Percentiles rank a stretch among this genome's conserved stretches.
Conservation (phyloP, 2,888 invertebrate species). For the Ectemnius continuus region DNA sequence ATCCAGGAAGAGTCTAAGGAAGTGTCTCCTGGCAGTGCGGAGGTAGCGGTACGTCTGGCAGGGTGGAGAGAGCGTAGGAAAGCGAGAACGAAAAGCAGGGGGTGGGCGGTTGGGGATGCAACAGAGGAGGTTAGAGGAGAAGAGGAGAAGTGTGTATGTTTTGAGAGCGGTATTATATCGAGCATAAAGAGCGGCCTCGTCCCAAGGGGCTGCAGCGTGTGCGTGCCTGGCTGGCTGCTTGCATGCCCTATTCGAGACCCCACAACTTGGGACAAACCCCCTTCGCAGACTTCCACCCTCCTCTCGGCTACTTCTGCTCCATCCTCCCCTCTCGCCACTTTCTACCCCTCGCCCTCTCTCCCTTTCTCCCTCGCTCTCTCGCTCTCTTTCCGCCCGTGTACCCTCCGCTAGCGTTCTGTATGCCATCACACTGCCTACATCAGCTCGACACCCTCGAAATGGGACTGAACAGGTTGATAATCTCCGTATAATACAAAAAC, state of each 20-base stretch:
- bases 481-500: conserved; percentile 76
- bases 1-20: too few species aligned
- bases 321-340: conserved; percentile 42
- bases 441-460: conserved; percentile 50
- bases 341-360: conserved; percentile 14
- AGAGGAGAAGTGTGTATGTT: conserved; percentile 75
- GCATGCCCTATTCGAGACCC: conserved; percentile 66
- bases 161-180: conserved; percentile 78
- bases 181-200: conserved; percentile 78
- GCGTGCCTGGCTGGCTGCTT: conserved; percentile 60
- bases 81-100: not conserved
- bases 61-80: not conserved
- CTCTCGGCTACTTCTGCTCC: conserved; percentile 1
- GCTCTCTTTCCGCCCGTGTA: not conserved
- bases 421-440: conserved; percentile 36
- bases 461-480: conserved; percentile 75
- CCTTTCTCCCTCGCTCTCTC: conserved; percentile 40
- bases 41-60: too few species aligned
- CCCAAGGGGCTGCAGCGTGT: conserved; percentile 73
- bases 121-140: not conserved
- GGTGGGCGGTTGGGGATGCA: too few species aligned
- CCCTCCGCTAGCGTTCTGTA: conserved; percentile 10
- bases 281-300: conserved; percentile 28
- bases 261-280: conserved; percentile 57
- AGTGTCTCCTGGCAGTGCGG: too few species aligned